A percentile compares a stretch with the other conserved stretches of the same genome.
Conservation (phyloP, 2,888 invertebrate species). For the Habroteleia sp. region DNA sequence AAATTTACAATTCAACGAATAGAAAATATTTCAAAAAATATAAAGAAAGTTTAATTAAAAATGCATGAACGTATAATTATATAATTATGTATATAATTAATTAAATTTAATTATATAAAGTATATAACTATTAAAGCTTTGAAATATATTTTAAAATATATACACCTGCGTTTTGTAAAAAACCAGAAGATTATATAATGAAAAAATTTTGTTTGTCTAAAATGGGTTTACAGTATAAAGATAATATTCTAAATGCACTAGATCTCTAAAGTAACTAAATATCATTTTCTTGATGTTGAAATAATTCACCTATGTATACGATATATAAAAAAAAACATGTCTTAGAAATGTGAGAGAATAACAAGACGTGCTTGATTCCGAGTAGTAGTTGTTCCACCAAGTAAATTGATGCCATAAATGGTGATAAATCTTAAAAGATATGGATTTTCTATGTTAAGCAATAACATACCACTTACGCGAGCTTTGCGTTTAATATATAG, state of each 20-base stretch:
- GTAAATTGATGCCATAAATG: conserved; percentile 64
- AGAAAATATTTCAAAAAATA: too few species aligned
- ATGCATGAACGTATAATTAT: too few species aligned
- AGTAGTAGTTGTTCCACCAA: conserved; percentile 29
- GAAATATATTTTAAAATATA: too few species aligned
- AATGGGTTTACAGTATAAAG: too few species aligned
- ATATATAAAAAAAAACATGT: conserved; percentile 55
- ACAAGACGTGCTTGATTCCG: conserved; percentile 34
- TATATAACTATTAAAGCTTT: too few species aligned
- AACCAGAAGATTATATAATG: too few species aligned
- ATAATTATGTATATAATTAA: too few species aligned
- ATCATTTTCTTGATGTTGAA: conserved; percentile 31
- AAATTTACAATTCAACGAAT: too few species aligned
- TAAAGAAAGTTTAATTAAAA: too few species aligned
- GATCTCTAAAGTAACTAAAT: conserved; percentile 41
- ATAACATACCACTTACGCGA: conserved; percentile 27
- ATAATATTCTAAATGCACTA: conserved; percentile 25
- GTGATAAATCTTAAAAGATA: conserved; percentile 63
- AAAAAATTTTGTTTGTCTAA: too few species aligned
- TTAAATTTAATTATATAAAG: too few species aligned
- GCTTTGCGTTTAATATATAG: conserved; percentile 6
- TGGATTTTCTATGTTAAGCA: conserved; percentile 59
- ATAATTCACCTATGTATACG: conserved; percentile 52
- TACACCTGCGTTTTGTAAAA: too few species aligned
- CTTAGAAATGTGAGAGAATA: conserved; percentile 51